Conservation (phyloP, 2,888 invertebrate genomes). For the Timandra comae region DNA sequence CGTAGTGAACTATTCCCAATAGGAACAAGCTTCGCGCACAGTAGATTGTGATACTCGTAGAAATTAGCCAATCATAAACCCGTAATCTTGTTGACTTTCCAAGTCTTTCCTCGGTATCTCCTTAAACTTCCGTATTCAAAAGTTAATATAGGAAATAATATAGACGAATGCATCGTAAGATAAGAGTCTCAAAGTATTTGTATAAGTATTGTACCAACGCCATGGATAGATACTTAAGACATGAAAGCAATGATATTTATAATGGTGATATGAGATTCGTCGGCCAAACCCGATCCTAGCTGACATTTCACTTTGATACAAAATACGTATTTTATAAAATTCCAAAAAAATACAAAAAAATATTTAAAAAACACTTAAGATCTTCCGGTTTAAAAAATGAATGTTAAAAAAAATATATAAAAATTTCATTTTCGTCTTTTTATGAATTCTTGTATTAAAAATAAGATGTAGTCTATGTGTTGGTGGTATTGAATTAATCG, state of each 20-base stretch:
- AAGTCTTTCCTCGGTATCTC: slow-evolving; percentile 30
- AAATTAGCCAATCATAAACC: slow-evolving; percentile 38
- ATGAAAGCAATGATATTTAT: slow-evolving; percentile 75
- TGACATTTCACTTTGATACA: slow-evolving; percentile 72
- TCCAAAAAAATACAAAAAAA: slow-evolving; percentile 46
- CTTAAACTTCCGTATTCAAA: slow-evolving; percentile 56
- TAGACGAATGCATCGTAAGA: slow-evolving; percentile 70
- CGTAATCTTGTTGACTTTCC: slow-evolving; percentile 18
- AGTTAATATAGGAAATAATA: slow-evolving; percentile 60
- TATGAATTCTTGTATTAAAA: slow-evolving; percentile 65
- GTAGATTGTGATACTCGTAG: slow-evolving; percentile 72
- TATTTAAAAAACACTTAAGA: slow-evolving; percentile 61
- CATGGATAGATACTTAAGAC: slow-evolving; percentile 62
- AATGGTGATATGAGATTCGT: slow-evolving; percentile 53
- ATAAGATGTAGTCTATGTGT: slow-evolving; percentile 71
- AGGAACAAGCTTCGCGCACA: slow-evolving; percentile 61
- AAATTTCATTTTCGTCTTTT: slow-evolving; percentile 68
- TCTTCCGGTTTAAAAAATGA: slow-evolving; percentile 67
- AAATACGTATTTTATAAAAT: slow-evolving; percentile 72
- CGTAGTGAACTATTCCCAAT: too few species aligned
- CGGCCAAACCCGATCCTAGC: slow-evolving; percentile 65
- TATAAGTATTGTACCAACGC: slow-evolving; percentile 74
- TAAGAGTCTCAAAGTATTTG: slow-evolving; percentile 72
- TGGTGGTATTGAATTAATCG: slow-evolving; percentile 66
- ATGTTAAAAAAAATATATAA: slow-evolving; percentile 40